phyloP scores from a whole-genome alignment of 2,797 vertebrate genomes.

The Cetoscarus ocellatus region DNA sequence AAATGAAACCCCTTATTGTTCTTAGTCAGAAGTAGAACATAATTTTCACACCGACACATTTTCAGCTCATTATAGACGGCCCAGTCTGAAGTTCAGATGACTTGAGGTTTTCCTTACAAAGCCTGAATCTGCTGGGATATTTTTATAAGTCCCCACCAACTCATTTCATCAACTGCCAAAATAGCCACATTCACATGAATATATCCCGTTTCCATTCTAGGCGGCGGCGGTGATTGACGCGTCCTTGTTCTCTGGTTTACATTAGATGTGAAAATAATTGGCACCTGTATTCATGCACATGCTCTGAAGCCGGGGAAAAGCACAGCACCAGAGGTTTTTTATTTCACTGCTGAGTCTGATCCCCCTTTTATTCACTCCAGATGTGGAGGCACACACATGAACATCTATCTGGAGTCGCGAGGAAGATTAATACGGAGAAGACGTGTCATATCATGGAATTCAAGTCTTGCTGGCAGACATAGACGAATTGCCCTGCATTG shows the following conservation, averaged over 20 bases:
- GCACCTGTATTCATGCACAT: constrained; percentile 70
- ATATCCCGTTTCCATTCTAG: constrained; percentile 72
- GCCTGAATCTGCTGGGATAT: constrained; percentile 57
- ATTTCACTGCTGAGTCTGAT: constrained; percentile 63
- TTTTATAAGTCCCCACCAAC: constrained; percentile 55
- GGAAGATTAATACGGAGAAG: constrained; percentile 57
- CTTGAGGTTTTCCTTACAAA: constrained; percentile 52
- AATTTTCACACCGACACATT: constrained; percentile 39
- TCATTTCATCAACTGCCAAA: constrained; percentile 64
- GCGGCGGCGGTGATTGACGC: constrained; percentile 68
- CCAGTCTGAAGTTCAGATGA: constrained; percentile 62
- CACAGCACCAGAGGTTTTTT: constrained; percentile 53
- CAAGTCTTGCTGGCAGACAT: constrained; percentile 37
- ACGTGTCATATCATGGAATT: constrained; percentile 52
- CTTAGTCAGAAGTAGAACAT: constrained; percentile 24
- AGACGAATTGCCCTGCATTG: constrained; percentile 32
- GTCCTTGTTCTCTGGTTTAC: constrained; percentile 78
- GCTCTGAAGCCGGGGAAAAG: constrained; percentile 51
- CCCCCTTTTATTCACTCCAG: constrained; percentile 67
- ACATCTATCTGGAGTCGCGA: constrained; percentile 50
- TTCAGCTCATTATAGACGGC: constrained; percentile 51
- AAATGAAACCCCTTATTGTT: constrained; percentile 50
- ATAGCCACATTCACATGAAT: constrained; percentile 62
- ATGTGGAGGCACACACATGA: constrained; percentile 59
- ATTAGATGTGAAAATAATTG: constrained; percentile 80